Evolutionary conservation across 1,140 invertebrate genomes (phyloP), one percentile per base, ranked within the genome.

Genomic region (Pseudoatta argentina): DNA sequence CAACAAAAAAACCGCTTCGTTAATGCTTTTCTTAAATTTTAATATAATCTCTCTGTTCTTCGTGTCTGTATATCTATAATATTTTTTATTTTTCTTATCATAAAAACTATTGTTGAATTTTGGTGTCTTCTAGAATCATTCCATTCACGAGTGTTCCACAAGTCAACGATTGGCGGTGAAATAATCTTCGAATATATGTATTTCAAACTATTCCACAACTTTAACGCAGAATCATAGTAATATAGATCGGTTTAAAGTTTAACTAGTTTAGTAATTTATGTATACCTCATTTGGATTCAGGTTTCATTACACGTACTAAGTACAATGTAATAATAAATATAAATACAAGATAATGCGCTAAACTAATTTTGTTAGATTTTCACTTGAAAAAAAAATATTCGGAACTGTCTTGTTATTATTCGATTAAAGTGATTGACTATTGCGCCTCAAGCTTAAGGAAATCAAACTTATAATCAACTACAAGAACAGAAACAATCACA

Each of bases 161-260:
- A 69, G 44, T 67, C 8, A 67, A 67, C 21, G 10, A 67, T 16
- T 69, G 2, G 4, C 34, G 30, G 6, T 12, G 10, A 18, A 71
- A 71, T 55, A 34, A 34, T 75, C n/a, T 75, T 75, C n/a, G n/a
- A 24, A 8, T 76, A 44, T 14, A 8, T 76, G 27, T 14, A 18
- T 39, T 76, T 61, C 30, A 8, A 72, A 72, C 16, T 53, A 24
- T 24, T 51, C 21, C 16, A 4, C 18, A 48, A 53, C 44, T 51
- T 53, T 0, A 16, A 27, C 8, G 44, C 24, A 53, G 51, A 72
- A 72, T 72, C 21, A 27, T 53, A 51, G 14, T n/a, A 27, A 71
- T 71, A 27, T 30, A 53, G 51, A 72, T 16, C 16, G 66, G 16
- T 30, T 67, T 21, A 39, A 75, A 57, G 27, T 34, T 39, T 44